Conservation (phyloP, 2,797 vertebrate species). For the Petrocephalus sullivani region DNA sequence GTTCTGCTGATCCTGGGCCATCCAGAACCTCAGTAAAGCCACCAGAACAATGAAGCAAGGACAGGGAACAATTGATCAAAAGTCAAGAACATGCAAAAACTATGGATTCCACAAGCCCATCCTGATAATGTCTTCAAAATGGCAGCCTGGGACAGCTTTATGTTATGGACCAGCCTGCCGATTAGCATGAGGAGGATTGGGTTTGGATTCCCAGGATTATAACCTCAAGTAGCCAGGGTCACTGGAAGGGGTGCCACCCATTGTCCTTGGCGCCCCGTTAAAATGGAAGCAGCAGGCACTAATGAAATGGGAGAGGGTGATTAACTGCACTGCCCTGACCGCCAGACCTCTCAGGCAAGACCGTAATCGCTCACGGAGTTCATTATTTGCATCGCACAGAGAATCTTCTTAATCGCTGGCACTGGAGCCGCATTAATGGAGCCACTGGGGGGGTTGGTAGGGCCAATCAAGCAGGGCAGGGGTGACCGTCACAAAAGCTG, state of each 20-base stretch:
- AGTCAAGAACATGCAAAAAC: background rate
- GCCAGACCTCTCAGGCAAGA: background rate
- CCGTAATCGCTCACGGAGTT: background rate
- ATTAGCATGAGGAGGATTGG: background rate
- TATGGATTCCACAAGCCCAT: background rate
- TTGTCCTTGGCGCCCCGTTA: background rate
- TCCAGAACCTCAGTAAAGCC: background rate
- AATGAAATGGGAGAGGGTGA: conserved; percentile 3
- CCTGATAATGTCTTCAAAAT: background rate
- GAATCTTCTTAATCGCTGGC: conserved; percentile 3
- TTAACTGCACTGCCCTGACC: background rate
- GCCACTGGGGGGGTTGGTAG: background rate
- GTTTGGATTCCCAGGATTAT: background rate
- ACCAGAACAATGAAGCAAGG: background rate
- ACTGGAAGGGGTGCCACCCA: background rate
- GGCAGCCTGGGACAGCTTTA: background rate
- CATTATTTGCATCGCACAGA: conserved; percentile 2
- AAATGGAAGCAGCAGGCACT: background rate
- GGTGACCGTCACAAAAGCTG: background rate
- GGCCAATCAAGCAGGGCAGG: background rate
- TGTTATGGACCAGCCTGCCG: background rate
- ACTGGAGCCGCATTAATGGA: background rate
- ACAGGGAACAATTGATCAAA: background rate
- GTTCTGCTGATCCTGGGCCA: background rate
- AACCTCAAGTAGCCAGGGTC: background rate